Base-by-base conservation (phyloP, 2,888 invertebrate genomes). In the Stictocephala bisonia region DNA sequence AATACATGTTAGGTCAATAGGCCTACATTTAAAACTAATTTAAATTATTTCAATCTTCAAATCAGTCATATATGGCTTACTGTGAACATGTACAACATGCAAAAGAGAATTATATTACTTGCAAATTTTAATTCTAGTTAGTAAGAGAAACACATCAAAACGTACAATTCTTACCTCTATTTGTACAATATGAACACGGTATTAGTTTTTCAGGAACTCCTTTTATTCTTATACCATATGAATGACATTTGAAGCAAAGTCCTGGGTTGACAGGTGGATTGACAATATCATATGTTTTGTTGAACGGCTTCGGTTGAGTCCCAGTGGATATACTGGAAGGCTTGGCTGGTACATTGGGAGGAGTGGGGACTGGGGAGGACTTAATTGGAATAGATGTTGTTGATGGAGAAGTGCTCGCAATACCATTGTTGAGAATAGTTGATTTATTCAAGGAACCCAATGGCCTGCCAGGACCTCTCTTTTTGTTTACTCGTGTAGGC, bases 101-200 rank as follows among this genome's bases (percentile, higher is more conserved):
- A n/a, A n/a, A n/a, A n/a, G n/a, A n/a, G n/a, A n/a, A n/a, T n/a
- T n/a, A n/a, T n/a, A n/a, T n/a, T n/a, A n/a, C n/a, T n/a, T n/a
- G n/a, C n/a, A n/a, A n/a, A n/a, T n/a, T n/a, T n/a, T n/a, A n/a
- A n/a, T n/a, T n/a, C n/a, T n/a, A n/a, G n/a, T n/a, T n/a, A n/a
- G n/a, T n/a, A n/a, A n/a, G n/a, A n/a, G n/a, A n/a, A n/a, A n/a
- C n/a, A n/a, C n/a, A n/a, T n/a, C n/a, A n/a, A n/a, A n/a, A n/a
- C n/a, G n/a, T n/a, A n/a, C n/a, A 40, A 69, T 58, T 76, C 76
- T 80, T 82, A 88, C 89, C 89, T 87, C 91, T 90, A 77, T 90
- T 90, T 72, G 88, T 91, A 79, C 92, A 92, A 82, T 92, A 91
- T 26, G 90, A 83, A 80, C 92, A 92, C 77, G 90, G 88, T 18